phyloP scores from a whole-genome alignment of 2,113 vertebrate species.

The Periophthalmodon schlosseri region DNA sequence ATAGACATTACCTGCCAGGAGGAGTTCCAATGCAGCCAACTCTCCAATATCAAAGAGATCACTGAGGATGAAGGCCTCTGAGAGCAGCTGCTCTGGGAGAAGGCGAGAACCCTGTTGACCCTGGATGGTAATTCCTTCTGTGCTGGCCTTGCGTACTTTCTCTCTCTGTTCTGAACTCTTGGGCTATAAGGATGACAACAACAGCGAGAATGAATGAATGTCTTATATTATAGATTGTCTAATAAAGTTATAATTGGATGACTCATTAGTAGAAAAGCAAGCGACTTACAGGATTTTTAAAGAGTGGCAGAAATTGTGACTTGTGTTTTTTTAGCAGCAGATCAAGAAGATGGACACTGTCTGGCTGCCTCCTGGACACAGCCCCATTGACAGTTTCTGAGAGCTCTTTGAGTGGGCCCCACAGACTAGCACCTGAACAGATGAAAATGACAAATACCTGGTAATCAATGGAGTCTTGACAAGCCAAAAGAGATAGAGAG shows the following conservation, averaged over 20 bases:
- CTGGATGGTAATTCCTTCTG: slow-evolving; percentile 94
- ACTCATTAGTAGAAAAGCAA: neutral
- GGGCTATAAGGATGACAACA: slow-evolving; percentile 72
- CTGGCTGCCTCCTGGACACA: slow-evolving; percentile 87
- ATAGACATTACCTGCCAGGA: slow-evolving; percentile 84
- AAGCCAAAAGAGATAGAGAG: too few species aligned
- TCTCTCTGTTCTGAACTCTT: slow-evolving; percentile 96
- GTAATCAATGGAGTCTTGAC: neutral
- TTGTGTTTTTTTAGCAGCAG: slow-evolving; percentile 95
- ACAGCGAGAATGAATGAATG: neutral
- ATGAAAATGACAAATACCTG: neutral
- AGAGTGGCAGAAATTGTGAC: slow-evolving; percentile 91
- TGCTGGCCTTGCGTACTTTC: slow-evolving; percentile 94
- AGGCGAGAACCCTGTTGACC: slow-evolving; percentile 93
- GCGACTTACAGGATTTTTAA: slow-evolving; percentile 89
- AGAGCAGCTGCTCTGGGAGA: slow-evolving; percentile 92
- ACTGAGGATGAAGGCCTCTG: slow-evolving; percentile 96
- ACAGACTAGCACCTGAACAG: slow-evolving; percentile 90
- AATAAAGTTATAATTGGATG: neutral
- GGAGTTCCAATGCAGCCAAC: slow-evolving; percentile 91
- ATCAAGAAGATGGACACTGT: slow-evolving; percentile 90
- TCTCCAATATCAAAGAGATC: slow-evolving; percentile 96
- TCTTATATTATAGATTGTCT: neutral
- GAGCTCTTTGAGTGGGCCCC: slow-evolving; percentile 95
- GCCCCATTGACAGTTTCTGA: slow-evolving; percentile 92